Percentiles rank a stretch among this genome's conserved stretches.
Evolutionary conservation across 2,797 vertebrate genomes (phyloP).

Genomic region (Chrosomus eos): DNA sequence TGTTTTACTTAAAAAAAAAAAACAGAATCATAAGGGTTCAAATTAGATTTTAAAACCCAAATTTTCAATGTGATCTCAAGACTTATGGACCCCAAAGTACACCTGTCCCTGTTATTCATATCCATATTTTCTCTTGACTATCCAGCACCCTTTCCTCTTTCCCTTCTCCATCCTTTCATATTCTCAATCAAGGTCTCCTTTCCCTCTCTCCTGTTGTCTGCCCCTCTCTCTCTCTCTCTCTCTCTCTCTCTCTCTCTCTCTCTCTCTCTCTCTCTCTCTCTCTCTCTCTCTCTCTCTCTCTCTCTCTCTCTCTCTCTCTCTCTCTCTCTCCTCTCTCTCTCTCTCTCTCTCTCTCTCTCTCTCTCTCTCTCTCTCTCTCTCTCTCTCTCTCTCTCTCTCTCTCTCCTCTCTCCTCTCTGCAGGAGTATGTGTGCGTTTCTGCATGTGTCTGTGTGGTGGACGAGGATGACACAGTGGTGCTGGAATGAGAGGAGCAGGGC

Average conservation of each 20-base stretch:
- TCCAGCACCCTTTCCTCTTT: conserved; percentile 41
- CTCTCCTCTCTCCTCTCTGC: conserved; percentile 69
- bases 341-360: too few relatives aligned
- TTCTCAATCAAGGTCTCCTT: conserved; percentile 61
- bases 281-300: conserved; percentile 60
- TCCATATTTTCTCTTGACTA: conserved; percentile 35
- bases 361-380: conserved; percentile 54
- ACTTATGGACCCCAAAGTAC: background rate
- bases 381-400: conserved; percentile 46
- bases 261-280: conserved; percentile 50
- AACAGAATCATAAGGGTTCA: background rate
- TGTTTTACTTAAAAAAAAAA: background rate
- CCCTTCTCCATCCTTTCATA: conserved; percentile 48
- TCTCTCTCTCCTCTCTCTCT: conserved; percentile 38
- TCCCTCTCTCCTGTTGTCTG: conserved; percentile 42
- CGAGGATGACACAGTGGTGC: conserved; percentile 83
- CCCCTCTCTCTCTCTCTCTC: background rate
- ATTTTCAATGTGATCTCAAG: background rate
- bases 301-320: too few relatives aligned
- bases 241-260: conserved; percentile 53
- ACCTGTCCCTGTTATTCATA: background rate
- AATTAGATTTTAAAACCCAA: background rate
- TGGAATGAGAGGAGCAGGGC: conserved; percentile 87
- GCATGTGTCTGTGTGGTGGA: conserved; percentile 48
- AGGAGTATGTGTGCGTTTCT: conserved; percentile 56